These are phyloP conservation scores for Phyllostomus discolor DNA, from an alignment of 2,113 vertebrate genomes.

Conservation along the genomic window DNA sequence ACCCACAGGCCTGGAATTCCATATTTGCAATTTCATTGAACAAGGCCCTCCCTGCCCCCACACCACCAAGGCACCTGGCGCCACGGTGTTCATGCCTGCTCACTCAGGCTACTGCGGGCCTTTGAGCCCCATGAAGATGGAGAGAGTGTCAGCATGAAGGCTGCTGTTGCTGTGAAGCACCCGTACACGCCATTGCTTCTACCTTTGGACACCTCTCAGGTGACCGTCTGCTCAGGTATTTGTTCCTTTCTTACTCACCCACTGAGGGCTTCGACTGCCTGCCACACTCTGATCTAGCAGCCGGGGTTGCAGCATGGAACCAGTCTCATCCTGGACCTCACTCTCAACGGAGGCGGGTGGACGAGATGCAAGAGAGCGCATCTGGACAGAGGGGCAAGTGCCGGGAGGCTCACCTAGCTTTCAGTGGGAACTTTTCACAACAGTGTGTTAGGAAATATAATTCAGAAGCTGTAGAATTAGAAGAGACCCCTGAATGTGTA, in stretches of 20 bases:
- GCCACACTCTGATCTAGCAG: background rate
- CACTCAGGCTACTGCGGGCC: background rate
- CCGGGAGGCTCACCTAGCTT: background rate
- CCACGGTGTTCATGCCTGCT: rapidly evolving
- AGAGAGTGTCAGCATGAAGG: background rate
- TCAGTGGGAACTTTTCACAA: too few species aligned
- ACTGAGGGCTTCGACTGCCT: rapidly evolving
- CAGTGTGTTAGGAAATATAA: background rate
- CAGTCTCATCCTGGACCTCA: background rate
- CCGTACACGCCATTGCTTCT: background rate
- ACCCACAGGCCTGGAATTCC: background rate
- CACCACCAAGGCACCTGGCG: background rate
- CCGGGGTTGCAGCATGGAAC: rapidly evolving
- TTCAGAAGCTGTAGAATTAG: background rate
- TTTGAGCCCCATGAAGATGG: background rate
- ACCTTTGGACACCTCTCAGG: background rate
- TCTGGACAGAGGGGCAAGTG: rapidly evolving
- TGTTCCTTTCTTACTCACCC: background rate
- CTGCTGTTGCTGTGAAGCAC: rapidly evolving
- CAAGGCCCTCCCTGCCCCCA: too few species aligned
- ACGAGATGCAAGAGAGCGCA: rapidly evolving
- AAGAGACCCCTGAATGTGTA: background rate
- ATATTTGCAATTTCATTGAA: background rate
- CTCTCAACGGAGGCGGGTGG: background rate
- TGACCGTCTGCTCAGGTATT: background rate